Conservation (phyloP, 2,797 vertebrate genomes). For the Pseudomugil gertrudae region DNA sequence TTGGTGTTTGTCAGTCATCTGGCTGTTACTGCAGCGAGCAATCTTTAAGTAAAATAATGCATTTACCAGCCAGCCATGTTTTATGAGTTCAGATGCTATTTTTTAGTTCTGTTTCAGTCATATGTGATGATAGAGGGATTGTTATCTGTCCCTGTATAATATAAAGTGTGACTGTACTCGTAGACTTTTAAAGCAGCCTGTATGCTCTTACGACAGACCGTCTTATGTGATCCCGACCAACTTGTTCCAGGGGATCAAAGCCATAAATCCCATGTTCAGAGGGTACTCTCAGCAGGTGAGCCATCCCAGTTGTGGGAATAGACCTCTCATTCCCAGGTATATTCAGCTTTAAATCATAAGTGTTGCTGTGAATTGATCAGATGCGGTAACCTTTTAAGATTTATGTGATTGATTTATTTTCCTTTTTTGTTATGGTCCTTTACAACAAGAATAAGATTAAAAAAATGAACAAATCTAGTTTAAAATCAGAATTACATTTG, state of each 20-base stretch:
- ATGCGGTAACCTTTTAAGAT: not conserved
- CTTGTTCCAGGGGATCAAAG: slow-evolving; percentile 98
- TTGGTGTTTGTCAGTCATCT: slow-evolving; percentile 42
- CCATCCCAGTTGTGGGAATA: slow-evolving; percentile 33
- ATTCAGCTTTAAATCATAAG: slow-evolving; percentile 1
- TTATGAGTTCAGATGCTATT: not conserved
- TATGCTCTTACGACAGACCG: slow-evolving; percentile 81
- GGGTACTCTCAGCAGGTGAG: slow-evolving; percentile 97
- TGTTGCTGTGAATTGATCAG: not conserved
- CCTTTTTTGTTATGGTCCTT: not conserved
- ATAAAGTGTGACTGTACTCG: not conserved
- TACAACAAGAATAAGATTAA: not conserved
- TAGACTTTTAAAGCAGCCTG: slow-evolving; percentile 13
- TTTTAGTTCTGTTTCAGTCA: not conserved
- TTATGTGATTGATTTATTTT: not conserved
- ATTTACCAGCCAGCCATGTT: not conserved
- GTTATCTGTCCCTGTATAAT: not conserved
- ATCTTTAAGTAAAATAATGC: not conserved
- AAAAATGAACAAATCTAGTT: too few species aligned
- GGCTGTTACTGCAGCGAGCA: not conserved
- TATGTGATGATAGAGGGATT: not conserved
- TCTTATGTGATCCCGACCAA: slow-evolving; percentile 97
- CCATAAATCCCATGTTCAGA: slow-evolving; percentile 95
- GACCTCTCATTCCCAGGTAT: not conserved
- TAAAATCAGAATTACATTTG: slow-evolving; percentile 47